These are phyloP conservation scores for Perca fluviatilis DNA, from an alignment of 2,113 vertebrate species.

Conservation along the genomic window DNA sequence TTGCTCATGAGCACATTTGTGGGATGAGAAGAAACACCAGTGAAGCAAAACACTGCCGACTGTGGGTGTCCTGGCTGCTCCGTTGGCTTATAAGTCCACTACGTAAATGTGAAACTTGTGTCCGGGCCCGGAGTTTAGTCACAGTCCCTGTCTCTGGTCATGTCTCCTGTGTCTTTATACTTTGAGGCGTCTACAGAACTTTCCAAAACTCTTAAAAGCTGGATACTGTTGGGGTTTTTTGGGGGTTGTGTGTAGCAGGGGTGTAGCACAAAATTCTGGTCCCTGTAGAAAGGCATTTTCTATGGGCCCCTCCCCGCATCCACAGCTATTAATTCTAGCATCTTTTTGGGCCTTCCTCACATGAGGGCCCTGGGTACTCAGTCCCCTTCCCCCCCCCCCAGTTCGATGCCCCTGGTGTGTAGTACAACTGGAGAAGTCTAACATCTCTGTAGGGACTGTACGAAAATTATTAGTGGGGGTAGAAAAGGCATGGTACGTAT, in stretches of 20 bases:
- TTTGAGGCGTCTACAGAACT: background rate
- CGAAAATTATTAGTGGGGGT: background rate
- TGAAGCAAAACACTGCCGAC: background rate
- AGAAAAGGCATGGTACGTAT: background rate
- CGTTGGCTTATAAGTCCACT: slow-evolving; percentile 18
- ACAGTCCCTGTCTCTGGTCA: background rate
- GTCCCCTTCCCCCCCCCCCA: too few species aligned
- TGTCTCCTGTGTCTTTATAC: slow-evolving; percentile 14
- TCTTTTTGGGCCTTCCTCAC: too few species aligned
- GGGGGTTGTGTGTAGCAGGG: background rate
- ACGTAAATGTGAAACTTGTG: slow-evolving; percentile 34
- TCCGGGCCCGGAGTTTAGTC: slow-evolving; percentile 28
- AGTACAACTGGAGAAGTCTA: background rate
- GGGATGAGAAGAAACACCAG: slow-evolving; percentile 8
- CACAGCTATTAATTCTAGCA: too few species aligned
- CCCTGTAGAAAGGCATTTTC: too few species aligned
- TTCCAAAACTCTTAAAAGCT: slow-evolving; percentile 15
- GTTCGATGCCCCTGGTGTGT: background rate
- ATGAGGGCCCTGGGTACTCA: too few species aligned
- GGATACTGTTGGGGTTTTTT: background rate
- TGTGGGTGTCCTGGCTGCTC: slow-evolving; percentile 54
- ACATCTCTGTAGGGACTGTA: background rate
- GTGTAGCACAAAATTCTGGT: too few species aligned
- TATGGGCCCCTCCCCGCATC: too few species aligned
- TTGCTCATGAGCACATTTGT: slow-evolving; percentile 24